Percentiles rank a stretch among this genome's conserved stretches.
These are phyloP conservation scores for Mus minutoides DNA, from an alignment of 2,797 vertebrate genomes.

Conservation along the genomic window DNA sequence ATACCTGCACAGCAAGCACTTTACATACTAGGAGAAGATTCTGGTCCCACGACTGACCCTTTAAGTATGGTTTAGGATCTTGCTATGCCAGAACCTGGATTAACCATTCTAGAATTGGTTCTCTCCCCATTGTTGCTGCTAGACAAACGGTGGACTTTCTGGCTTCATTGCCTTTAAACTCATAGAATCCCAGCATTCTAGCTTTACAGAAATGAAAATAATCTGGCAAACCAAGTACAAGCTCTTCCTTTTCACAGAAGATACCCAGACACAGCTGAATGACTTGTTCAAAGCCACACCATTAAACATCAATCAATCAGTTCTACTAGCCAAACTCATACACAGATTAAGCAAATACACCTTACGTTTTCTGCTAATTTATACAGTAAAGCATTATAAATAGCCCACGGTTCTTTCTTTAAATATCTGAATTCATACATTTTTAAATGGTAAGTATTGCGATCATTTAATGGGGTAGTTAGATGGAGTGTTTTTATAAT, in stretches of 20 bases:
- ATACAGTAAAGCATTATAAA: slow-evolving; percentile 42
- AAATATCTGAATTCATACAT: slow-evolving; percentile 56
- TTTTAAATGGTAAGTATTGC: slow-evolving; percentile 31
- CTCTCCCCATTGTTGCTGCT: neutral
- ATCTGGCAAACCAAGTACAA: neutral
- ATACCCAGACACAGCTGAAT: neutral
- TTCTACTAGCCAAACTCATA: neutral
- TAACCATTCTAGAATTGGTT: neutral
- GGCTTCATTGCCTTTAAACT: slow-evolving; percentile 10
- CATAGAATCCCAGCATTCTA: neutral
- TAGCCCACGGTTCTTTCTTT: slow-evolving; percentile 37
- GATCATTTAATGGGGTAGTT: slow-evolving; percentile 68
- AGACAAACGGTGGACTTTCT: neutral
- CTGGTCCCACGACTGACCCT: neutral
- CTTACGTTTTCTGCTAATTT: slow-evolving; percentile 35
- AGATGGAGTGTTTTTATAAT: slow-evolving; percentile 71
- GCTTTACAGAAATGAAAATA: neutral
- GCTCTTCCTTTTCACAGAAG: neutral
- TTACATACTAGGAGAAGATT: neutral
- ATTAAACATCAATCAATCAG: slow-evolving; percentile 5
- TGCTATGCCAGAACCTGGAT: neutral
- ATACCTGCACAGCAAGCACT: neutral
- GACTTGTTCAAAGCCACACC: neutral
- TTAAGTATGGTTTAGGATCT: neutral
- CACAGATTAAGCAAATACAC: slow-evolving; percentile 14